phyloP scores from a whole-genome alignment of 2,113 vertebrate species.

The Tupaia tana region DNA sequence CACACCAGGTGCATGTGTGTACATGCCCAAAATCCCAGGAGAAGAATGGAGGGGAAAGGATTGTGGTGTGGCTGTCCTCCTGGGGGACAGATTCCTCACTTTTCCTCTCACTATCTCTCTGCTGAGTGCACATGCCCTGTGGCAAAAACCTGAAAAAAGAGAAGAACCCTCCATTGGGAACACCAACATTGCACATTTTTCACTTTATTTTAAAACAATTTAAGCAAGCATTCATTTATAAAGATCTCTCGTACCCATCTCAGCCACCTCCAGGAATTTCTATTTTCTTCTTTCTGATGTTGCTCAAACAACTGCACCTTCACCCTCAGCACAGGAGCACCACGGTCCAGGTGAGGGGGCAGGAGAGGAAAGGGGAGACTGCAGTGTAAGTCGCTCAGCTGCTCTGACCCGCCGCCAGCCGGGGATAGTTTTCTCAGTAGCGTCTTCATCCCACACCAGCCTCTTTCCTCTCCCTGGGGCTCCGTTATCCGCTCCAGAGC shows the following conservation, averaged over 20 bases:
- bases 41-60: too few relatives aligned
- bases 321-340: not conserved
- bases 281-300: not conserved
- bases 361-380: too few relatives aligned
- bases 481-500: not conserved
- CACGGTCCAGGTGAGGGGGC: not conserved
- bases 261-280: not conserved
- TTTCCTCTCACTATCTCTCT: too few relatives aligned
- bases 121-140: too few relatives aligned
- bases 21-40: too few relatives aligned
- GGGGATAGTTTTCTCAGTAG: not conserved
- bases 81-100: too few relatives aligned
- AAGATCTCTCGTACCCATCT: not conserved
- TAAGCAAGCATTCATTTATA: not conserved
- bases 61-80: too few relatives aligned
- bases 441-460: fast-evolving
- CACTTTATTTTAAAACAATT: not conserved
- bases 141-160: too few relatives aligned
- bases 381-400: too few relatives aligned
- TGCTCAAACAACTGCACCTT: too few relatives aligned
- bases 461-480: not conserved
- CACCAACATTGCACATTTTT: not conserved
- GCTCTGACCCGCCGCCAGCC: too few relatives aligned
- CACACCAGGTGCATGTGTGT: too few relatives aligned
- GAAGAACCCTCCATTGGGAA: not conserved